phyloP scores from a whole-genome alignment of 2,113 vertebrate genomes.

The Columbina picui region DNA sequence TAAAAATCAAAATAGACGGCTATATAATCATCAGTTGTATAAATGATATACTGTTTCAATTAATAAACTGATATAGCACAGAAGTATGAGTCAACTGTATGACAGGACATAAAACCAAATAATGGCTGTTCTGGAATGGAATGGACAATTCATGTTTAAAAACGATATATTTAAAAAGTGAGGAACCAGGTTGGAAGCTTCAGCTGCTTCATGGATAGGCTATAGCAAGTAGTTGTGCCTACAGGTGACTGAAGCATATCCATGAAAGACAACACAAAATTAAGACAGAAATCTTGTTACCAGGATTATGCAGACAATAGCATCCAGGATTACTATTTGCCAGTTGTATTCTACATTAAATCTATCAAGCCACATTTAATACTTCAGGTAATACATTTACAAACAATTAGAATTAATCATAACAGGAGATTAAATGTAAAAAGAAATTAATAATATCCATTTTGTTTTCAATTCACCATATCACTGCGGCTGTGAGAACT shows the following conservation, averaged over 20 bases:
- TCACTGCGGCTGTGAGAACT: background rate
- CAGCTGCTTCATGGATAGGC: background rate
- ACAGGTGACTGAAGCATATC: background rate
- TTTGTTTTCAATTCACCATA: background rate
- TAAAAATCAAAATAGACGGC: background rate
- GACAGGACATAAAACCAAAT: background rate
- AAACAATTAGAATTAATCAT: conserved; percentile 14
- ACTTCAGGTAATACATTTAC: background rate
- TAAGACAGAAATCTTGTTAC: conserved; percentile 11
- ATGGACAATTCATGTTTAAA: background rate
- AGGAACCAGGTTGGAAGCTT: background rate
- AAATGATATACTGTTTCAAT: background rate
- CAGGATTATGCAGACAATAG: conserved; percentile 14
- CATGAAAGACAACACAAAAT: background rate
- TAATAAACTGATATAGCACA: background rate
- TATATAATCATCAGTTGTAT: background rate
- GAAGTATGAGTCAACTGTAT: background rate
- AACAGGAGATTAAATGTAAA: background rate
- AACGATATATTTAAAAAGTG: background rate
- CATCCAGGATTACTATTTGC: background rate
- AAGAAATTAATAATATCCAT: background rate
- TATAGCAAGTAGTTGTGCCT: background rate
- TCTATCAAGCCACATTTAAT: background rate
- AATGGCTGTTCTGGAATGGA: background rate
- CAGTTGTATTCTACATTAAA: background rate